Evolutionary conservation across 2,113 vertebrate genomes (phyloP), one percentile per base, ranked within the genome.

Genomic region (Notothenia rossii): DNA sequence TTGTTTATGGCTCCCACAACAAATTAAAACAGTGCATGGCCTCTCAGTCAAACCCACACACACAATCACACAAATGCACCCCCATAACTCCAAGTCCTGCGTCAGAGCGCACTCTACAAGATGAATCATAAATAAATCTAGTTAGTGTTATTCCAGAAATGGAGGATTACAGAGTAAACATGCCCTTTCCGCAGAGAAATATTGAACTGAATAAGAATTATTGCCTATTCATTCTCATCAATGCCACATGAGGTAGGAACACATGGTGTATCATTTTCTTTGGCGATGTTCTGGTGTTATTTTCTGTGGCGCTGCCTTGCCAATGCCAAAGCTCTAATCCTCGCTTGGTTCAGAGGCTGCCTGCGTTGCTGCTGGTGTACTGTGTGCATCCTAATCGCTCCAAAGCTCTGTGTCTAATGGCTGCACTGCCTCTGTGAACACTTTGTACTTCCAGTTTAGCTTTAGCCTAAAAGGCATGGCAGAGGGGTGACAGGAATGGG

Each of bases 391-490:
- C 75, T 93, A 93, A 93, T 91, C 92, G 90, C 85, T 84, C 78
- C 84, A 90, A 91, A 94, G 93, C 90, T 90, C 89, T 94, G 91
- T 93, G 89, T 92, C 93, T 79, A 93, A 93, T 93, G 93, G 90
- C 88, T 84, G 89, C 86, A 33, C 75, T 82, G 88, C 77, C 81
- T 88, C 79, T 81, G 83, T 68, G 91, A 61, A 88, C 89, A 82
- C 82, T 64, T 72, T 88, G 89, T 88, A 69, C 92, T 83, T 83
- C 81, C 86, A 85, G 77, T 85, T 81, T 54, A 84, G 81, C 75
- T 77, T 18, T 50, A 77, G 25, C 65, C 64, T 83, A 84, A 84
- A 58, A 85, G 63, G 74, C 86, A 80, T 81, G 72, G 62, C 77
- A 48, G 81, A 79, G 72, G 81, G 85, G 78, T 84, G 84, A 82